phyloP scores from a whole-genome alignment of 1,140 invertebrate species.

The Meloidogyne floridensis region DNA sequence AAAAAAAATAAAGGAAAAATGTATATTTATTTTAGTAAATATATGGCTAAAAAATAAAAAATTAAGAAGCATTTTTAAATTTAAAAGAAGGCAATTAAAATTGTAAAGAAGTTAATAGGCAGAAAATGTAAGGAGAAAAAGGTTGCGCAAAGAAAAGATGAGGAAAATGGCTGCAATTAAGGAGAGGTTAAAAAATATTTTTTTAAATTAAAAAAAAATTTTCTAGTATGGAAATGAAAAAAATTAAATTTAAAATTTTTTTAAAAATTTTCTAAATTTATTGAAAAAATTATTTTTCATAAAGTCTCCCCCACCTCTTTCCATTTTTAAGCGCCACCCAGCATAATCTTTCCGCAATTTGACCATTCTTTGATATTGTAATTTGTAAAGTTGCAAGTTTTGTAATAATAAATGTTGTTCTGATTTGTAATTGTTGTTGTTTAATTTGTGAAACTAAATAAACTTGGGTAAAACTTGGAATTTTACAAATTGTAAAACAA shows the following conservation, averaged over 20 bases:
- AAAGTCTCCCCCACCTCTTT: neutral
- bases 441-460: neutral
- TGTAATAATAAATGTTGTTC: neutral
- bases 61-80: neutral
- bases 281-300: neutral
- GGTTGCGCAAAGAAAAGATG: neutral
- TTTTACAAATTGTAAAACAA: neutral
- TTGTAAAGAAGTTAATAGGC: neutral
- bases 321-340: neutral
- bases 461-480: neutral
- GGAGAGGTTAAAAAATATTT: neutral
- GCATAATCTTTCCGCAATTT: neutral
- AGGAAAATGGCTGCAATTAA: neutral
- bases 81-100: constrained; percentile 3
- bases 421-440: neutral
- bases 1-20: neutral
- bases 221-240: neutral
- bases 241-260: neutral
- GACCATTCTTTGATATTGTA: neutral
- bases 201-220: neutral
- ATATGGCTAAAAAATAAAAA: neutral
- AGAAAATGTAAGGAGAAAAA: neutral
- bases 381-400: neutral
- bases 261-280: neutral
- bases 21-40: neutral